Evolutionary conservation across 2,113 vertebrate genomes (phyloP).

Genomic region (Balaenoptera acutorostrata): DNA sequence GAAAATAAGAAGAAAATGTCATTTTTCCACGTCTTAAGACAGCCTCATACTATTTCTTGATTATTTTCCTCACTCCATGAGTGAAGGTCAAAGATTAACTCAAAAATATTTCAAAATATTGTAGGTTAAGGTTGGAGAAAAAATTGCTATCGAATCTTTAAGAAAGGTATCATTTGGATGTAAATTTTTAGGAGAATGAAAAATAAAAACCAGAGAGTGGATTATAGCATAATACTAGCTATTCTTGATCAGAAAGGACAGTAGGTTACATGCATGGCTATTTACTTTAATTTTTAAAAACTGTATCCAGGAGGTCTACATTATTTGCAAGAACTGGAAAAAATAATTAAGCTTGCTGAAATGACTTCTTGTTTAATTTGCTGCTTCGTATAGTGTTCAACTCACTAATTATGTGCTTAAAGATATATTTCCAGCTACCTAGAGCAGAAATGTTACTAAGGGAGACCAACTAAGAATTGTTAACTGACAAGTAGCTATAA

Average conservation of each 20-base stretch:
- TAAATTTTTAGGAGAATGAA: not conserved
- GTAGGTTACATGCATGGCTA: not conserved
- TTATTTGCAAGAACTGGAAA: not conserved
- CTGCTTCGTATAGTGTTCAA: not conserved
- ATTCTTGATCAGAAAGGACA: not conserved
- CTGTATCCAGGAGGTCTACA: not conserved
- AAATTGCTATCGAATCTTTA: not conserved
- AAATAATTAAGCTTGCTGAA: not conserved
- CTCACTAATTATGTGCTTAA: not conserved
- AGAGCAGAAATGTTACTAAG: not conserved
- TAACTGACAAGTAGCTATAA: not conserved
- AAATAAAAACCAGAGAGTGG: not conserved
- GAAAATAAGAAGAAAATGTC: not conserved
- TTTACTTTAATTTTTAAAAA: not conserved
- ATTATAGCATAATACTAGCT: not conserved
- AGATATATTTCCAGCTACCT: not conserved
- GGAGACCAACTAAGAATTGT: not conserved
- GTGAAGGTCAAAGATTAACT: not conserved
- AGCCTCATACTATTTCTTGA: not conserved
- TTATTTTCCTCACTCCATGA: not conserved
- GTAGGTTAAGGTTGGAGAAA: not conserved
- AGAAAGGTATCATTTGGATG: not conserved
- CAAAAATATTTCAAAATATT: not conserved
- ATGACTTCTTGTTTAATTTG: not conserved
- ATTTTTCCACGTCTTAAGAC: not conserved